These are phyloP conservation scores for mouse (Mus musculus) DNA, from an alignment of 2,113 vertebrate species.

Conservation along the genomic window DNA sequence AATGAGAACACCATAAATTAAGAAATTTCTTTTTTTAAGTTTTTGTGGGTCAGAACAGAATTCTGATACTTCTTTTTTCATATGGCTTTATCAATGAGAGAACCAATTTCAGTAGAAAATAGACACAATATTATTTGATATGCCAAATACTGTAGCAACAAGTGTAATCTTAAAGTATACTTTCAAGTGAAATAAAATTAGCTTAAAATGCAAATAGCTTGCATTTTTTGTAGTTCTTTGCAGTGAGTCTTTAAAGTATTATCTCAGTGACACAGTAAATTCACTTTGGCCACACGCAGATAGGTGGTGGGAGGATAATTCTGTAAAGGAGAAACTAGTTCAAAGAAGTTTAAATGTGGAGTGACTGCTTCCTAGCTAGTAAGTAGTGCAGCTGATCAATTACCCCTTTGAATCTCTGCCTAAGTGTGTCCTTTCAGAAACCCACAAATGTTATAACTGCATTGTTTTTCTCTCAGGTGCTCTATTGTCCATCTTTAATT, in stretches of 20 bases:
- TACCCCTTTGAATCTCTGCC: conserved; percentile 20
- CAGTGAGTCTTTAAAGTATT: conserved; percentile 49
- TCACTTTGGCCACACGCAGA: conserved; percentile 38
- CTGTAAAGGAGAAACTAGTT: conserved; percentile 48
- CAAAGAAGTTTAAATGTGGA: conserved; percentile 16
- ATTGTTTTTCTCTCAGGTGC: conserved; percentile 14
- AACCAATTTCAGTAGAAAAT: conserved; percentile 29
- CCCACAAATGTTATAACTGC: conserved; percentile 27
- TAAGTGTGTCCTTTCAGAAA: conserved; percentile 53
- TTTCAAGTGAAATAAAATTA: conserved; percentile 67
- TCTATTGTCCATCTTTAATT: conserved; percentile 35
- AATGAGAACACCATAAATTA: conserved; percentile 44
- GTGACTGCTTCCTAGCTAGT: conserved; percentile 42
- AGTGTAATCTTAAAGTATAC: conserved; percentile 41
- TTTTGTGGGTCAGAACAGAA: conserved; percentile 48
- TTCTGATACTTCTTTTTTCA: conserved; percentile 41
- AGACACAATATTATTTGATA: conserved; percentile 41
- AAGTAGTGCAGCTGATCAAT: not conserved
- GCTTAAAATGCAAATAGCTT: conserved; percentile 58
- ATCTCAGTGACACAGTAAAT: conserved; percentile 33
- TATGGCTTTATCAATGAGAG: conserved; percentile 45
- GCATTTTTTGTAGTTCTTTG: conserved; percentile 62
- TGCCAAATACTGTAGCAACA: conserved; percentile 21
- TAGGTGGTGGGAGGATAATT: conserved; percentile 45
- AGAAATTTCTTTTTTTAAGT: conserved; percentile 33